Conservation (phyloP, 2,888 invertebrate species). For the Agriopis aurantiaria region DNA sequence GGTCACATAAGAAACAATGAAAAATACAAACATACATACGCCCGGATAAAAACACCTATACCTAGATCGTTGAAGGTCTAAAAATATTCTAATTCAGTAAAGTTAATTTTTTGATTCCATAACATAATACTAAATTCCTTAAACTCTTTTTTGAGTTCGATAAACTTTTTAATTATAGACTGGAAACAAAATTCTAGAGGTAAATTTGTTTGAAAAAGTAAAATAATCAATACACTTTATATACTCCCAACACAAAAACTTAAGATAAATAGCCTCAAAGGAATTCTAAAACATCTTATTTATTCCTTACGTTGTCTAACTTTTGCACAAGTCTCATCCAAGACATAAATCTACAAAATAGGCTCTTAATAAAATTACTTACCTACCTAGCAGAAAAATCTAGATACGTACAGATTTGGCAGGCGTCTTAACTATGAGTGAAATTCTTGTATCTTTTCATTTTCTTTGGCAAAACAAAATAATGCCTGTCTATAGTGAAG, state of each 20-base stretch:
- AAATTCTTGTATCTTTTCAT: conserved; percentile 33
- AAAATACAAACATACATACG: no score
- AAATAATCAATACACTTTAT: conserved; percentile 18
- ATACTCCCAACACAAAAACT: conserved; percentile 17
- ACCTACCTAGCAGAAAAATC: conserved; percentile 30
- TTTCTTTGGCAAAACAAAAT: conserved; percentile 33
- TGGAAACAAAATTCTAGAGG: background rate
- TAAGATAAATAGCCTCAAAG: conserved; percentile 23
- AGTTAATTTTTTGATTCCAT: no score
- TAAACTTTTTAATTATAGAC: background rate
- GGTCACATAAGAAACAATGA: no score
- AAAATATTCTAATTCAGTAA: no score
- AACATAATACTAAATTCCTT: no score
- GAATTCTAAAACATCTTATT: conserved; percentile 39
- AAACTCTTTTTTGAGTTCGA: background rate
- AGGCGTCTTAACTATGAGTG: conserved; percentile 27
- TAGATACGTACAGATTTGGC: conserved; percentile 32
- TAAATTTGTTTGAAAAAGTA: conserved; percentile 1
- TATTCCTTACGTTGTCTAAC: conserved; percentile 35
- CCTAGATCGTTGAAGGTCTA: no score
- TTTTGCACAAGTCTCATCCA: conserved; percentile 32
- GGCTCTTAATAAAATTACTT: conserved; percentile 42
- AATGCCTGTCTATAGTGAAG: conserved; percentile 37
- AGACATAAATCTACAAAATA: conserved; percentile 39
- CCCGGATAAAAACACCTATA: no score